These are phyloP conservation scores for Turnix velox DNA, from an alignment of 2,113 vertebrate species.

Conservation along the genomic window DNA sequence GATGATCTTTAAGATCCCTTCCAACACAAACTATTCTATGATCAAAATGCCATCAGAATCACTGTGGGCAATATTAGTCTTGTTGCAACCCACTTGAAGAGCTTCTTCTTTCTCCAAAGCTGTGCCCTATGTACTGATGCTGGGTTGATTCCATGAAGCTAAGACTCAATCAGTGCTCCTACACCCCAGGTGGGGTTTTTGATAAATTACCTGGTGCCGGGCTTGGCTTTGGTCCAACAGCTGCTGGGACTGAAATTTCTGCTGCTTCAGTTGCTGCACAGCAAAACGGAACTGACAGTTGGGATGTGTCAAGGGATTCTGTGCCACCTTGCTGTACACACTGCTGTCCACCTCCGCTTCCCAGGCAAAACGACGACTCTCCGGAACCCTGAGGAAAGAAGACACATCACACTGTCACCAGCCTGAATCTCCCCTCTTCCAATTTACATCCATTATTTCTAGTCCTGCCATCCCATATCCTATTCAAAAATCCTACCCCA, in stretches of 20 bases:
- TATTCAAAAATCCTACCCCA: too few relatives aligned
- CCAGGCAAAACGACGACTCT: slow-evolving; percentile 62
- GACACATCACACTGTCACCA: not conserved
- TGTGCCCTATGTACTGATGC: not conserved
- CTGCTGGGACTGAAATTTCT: slow-evolving; percentile 80
- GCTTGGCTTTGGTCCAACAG: slow-evolving; percentile 81
- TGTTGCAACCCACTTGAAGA: not conserved
- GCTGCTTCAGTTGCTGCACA: slow-evolving; percentile 88
- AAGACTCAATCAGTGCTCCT: not conserved
- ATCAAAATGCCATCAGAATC: not conserved
- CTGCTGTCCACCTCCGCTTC: slow-evolving; percentile 71
- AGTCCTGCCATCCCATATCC: too few relatives aligned
- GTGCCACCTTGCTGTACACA: slow-evolving; percentile 58
- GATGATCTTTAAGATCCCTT: too few relatives aligned
- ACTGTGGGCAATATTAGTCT: not conserved
- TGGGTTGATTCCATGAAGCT: not conserved
- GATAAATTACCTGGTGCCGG: slow-evolving; percentile 79
- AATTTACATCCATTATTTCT: too few relatives aligned
- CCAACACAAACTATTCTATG: too few relatives aligned
- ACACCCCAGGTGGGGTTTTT: not conserved
- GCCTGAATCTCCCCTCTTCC: too few relatives aligned
- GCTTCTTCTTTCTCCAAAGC: not conserved
- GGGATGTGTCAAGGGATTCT: slow-evolving; percentile 59
- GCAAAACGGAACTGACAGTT: slow-evolving; percentile 85
- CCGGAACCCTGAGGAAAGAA: slow-evolving; percentile 65